Percentiles rank a stretch among this genome's conserved stretches.
Evolutionary conservation across 1,140 invertebrate species (phyloP).

Genomic region (Pseudomyrmex gracilis): DNA sequence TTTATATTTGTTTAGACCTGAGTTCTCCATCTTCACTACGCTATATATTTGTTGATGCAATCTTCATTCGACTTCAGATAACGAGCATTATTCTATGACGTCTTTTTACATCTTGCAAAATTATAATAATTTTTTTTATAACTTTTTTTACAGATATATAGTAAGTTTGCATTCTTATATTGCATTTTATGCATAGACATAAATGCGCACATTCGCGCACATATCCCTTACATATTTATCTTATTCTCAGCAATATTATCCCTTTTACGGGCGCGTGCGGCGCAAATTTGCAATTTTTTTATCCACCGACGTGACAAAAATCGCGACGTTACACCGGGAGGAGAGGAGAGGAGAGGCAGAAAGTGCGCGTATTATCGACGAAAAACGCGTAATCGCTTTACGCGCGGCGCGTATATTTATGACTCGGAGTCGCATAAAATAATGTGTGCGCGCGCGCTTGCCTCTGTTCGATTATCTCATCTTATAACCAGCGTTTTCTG

Average conservation of each 20-base stretch:
- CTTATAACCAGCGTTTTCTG: constrained; percentile 40
- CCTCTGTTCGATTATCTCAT: constrained; percentile 55
- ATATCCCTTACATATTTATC: background rate
- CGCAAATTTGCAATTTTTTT: constrained; percentile 54
- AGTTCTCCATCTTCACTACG: background rate
- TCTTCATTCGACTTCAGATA: background rate
- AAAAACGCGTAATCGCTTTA: constrained; percentile 32
- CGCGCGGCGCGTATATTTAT: constrained; percentile 51
- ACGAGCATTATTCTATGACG: too few species aligned
- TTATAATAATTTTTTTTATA: constrained; percentile 33
- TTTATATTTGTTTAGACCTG: background rate
- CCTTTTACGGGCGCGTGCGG: background rate
- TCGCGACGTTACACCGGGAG: constrained; percentile 27
- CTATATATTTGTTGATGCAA: background rate
- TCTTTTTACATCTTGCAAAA: constrained; percentile 7
- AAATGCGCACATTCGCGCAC: constrained; percentile 21
- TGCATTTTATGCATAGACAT: constrained; percentile 33
- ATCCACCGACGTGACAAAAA: constrained; percentile 20
- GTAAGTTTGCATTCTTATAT: constrained; percentile 25
- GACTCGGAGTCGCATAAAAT: constrained; percentile 20
- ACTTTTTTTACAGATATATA: background rate
- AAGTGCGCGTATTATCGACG: constrained; percentile 16
- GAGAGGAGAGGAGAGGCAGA: background rate
- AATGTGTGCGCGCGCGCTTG: constrained; percentile 1
- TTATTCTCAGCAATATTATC: constrained; percentile 8